Percentiles rank a stretch among this genome's conserved stretches.
Evolutionary conservation across 2,888 invertebrate genomes (phyloP).

Genomic region (Temnothorax unifasciatus): DNA sequence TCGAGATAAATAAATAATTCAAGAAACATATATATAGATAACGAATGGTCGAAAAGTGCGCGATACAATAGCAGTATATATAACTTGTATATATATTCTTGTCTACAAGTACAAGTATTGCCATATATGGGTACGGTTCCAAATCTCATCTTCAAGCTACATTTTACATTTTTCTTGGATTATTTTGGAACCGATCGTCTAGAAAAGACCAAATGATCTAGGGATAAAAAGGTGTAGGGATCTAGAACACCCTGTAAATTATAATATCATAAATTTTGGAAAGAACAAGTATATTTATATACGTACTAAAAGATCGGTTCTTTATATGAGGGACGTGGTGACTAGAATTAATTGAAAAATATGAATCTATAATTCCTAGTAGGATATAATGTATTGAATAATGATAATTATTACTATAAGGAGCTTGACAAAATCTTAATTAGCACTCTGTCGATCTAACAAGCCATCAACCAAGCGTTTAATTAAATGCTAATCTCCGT

Average conservation of each 20-base stretch:
- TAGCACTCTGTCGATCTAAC: slow-evolving; percentile 35
- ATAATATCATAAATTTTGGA: background rate
- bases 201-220: background rate
- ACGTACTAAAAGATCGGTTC: background rate
- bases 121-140: background rate
- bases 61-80: background rate
- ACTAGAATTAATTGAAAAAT: slow-evolving; percentile 43
- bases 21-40: background rate
- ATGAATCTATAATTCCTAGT: slow-evolving; percentile 31
- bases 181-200: slow-evolving; percentile 7
- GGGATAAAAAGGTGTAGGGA: background rate
- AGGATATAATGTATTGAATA: slow-evolving; percentile 44
- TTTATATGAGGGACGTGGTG: slow-evolving; percentile 3
- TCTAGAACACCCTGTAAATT: slow-evolving; percentile 14
- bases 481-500: slow-evolving; percentile 47
- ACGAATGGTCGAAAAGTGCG: slow-evolving; percentile 14
- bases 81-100: slow-evolving; percentile 19
- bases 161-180: slow-evolving; percentile 12
- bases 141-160: background rate
- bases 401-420: slow-evolving; percentile 41
- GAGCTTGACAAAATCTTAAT: slow-evolving; percentile 44
- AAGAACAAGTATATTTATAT: slow-evolving; percentile 25
- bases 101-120: slow-evolving; percentile 32
- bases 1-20: slow-evolving; percentile 15
- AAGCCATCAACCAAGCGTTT: slow-evolving; percentile 39